Conservation (phyloP, 2,797 vertebrate genomes). For the Hypotaenidia okinawae region DNA sequence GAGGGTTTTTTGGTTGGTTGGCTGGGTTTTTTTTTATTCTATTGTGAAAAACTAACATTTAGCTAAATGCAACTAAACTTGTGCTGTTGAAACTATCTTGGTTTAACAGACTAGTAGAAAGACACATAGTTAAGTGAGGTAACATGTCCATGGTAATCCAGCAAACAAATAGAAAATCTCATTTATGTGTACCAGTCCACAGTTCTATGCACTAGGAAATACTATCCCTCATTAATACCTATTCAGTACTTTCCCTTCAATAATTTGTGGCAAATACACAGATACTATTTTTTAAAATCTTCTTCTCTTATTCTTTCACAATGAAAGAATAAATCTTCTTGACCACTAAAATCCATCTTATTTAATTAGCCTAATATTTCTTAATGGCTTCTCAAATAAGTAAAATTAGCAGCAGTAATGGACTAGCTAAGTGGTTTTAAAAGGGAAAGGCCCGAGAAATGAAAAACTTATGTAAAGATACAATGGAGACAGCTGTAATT, state of each 20-base stretch:
- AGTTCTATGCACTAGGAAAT: neutral
- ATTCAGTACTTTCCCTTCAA: constrained; percentile 9
- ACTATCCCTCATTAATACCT: neutral
- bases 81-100: neutral
- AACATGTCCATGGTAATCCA: neutral
- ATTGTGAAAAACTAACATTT: neutral
- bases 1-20: no score
- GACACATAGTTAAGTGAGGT: neutral
- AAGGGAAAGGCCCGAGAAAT: constrained; percentile 6
- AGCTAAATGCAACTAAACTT: neutral
- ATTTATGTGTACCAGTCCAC: neutral
- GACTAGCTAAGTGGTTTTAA: neutral
- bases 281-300: neutral
- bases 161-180: neutral
- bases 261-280: neutral
- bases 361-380: constrained; percentile 23
- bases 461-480: constrained; percentile 10
- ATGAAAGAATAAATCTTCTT: neutral
- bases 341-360: neutral
- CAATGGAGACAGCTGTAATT: constrained; percentile 12
- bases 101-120: neutral
- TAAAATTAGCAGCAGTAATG: constrained; percentile 32
- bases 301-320: neutral
- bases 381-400: constrained; percentile 16
- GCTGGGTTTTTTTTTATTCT: neutral